Conservation (phyloP, 2,888 invertebrate genomes). For the Drosophila demipolita region DNA sequence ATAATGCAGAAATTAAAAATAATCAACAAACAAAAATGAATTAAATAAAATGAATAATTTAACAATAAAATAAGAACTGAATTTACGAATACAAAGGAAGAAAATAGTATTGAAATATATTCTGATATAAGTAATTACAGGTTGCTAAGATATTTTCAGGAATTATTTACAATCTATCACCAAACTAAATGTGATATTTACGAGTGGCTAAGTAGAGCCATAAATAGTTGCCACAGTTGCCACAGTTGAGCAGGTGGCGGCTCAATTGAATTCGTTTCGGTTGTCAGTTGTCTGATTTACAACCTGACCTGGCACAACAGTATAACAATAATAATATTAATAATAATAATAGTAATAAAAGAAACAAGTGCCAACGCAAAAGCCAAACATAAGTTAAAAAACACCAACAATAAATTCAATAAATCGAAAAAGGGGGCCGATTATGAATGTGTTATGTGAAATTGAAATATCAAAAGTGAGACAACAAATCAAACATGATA, state of each 20-base stretch:
- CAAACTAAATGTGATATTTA: conserved; percentile 12
- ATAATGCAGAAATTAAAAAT: neutral
- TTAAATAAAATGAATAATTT: neutral
- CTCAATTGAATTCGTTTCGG: conserved; percentile 22
- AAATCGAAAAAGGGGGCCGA: conserved; percentile 56
- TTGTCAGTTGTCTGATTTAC: conserved; percentile 59
- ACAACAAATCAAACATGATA: conserved; percentile 81
- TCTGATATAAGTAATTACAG: neutral
- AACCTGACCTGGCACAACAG: conserved; percentile 75
- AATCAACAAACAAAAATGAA: neutral
- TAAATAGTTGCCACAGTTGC: conserved; percentile 22
- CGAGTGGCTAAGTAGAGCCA: conserved; percentile 14
- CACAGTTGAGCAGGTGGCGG: conserved; percentile 9
- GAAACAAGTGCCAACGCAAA: conserved; percentile 11
- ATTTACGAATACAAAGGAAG: neutral
- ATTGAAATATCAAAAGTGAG: conserved; percentile 69
- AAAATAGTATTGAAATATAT: neutral
- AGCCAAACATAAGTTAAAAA: neutral
- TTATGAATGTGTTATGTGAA: conserved; percentile 74
- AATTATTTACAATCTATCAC: neutral
- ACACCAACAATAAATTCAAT: conserved; percentile 67
- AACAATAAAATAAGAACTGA: neutral
- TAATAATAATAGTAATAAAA: conserved; percentile 26
- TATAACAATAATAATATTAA: conserved; percentile 12
- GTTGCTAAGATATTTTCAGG: neutral